Percentiles rank a stretch among this genome's conserved stretches.
Conservation (phyloP, 2,797 vertebrate species). For the Pantherophis alleghaniensis region DNA sequence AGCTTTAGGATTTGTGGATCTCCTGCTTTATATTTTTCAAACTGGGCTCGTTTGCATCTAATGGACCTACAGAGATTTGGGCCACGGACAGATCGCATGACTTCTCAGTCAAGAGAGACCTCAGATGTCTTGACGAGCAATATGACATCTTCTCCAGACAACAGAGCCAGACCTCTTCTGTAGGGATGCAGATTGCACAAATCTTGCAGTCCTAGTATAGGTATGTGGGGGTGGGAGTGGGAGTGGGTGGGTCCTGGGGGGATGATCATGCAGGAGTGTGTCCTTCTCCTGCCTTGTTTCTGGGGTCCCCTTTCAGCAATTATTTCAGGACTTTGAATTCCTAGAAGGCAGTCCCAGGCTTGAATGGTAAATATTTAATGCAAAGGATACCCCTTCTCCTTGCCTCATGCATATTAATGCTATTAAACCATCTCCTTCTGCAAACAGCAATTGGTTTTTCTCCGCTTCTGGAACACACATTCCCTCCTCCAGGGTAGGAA, state of each 20-base stretch:
- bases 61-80: not conserved
- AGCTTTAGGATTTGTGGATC: not conserved
- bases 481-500: not conserved
- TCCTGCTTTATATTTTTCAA: not conserved
- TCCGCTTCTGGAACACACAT: not conserved
- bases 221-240: not conserved
- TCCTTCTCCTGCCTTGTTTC: not conserved
- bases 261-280: not conserved
- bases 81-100: too few species aligned
- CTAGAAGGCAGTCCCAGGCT: slow-evolving; percentile 37
- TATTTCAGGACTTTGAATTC: slow-evolving; percentile 41
- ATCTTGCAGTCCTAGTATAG: not conserved
- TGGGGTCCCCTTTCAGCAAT: slow-evolving; percentile 6
- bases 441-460: not conserved
- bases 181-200: not conserved
- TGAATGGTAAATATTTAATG: slow-evolving; percentile 64
- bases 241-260: not conserved
- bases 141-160: not conserved
- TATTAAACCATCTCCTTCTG: slow-evolving; percentile 14
- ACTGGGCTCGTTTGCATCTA: not conserved
- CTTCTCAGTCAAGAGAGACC: not conserved
- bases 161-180: not conserved
- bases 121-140: not conserved
- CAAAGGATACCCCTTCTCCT: slow-evolving; percentile 48
- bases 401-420: slow-evolving; percentile 48